Evolutionary conservation across 92 coral and sea anemone species (phyloP).

Genomic region (Epizoanthus illoricatus): DNA sequence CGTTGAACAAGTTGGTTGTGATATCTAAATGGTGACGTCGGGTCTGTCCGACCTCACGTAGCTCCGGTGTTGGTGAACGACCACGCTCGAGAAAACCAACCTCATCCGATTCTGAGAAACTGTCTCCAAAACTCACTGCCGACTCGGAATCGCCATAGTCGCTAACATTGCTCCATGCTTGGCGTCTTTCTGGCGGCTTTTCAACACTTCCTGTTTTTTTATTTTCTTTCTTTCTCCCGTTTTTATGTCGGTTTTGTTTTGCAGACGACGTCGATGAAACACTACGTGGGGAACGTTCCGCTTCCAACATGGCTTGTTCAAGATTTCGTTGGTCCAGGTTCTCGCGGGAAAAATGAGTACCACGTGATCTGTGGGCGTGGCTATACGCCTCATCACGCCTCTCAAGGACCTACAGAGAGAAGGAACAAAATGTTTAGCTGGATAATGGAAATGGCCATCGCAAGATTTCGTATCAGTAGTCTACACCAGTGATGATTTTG

Average conservation of each 20-base stretch:
- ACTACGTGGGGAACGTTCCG: constrained; percentile 41
- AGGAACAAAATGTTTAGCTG: no score
- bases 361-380: constrained; percentile 75
- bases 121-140: constrained; percentile 46
- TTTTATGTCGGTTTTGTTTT: constrained; percentile 29
- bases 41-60: constrained; percentile 75
- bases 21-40: constrained; percentile 94
- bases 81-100: constrained; percentile 84
- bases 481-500: neutral
- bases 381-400: constrained; percentile 92
- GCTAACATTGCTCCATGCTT: constrained; percentile 71
- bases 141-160: constrained; percentile 53
- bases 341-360: constrained; percentile 89
- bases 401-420: constrained; percentile 59
- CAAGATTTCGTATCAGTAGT: neutral
- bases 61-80: constrained; percentile 96
- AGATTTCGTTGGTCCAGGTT: constrained; percentile 66
- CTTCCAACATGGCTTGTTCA: constrained; percentile 31
- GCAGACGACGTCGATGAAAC: constrained; percentile 40
- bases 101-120: constrained; percentile 47
- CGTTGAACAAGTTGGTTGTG: constrained; percentile 79
- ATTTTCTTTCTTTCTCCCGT: constrained; percentile 17
- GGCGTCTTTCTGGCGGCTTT: constrained; percentile 60
- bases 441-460: neutral
- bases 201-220: constrained; percentile 9